A percentile compares a stretch with the other conserved stretches of the same genome.
phyloP scores from a whole-genome alignment of 2,797 vertebrate genomes.

The Manis pentadactyla region DNA sequence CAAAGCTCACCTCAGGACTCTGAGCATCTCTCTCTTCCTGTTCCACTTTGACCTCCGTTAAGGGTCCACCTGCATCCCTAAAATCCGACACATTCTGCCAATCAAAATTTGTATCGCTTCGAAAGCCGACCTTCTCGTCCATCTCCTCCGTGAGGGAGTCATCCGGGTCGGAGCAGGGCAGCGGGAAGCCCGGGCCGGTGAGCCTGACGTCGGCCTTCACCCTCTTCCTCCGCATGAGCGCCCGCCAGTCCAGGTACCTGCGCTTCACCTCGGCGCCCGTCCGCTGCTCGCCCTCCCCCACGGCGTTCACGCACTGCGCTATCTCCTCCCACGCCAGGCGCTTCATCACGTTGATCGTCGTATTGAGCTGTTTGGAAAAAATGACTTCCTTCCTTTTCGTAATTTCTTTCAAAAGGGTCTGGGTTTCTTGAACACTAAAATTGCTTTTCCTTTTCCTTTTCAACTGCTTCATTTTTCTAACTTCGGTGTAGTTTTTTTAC shows the following conservation, averaged over 20 bases:
- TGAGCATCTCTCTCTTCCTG: slow-evolving; percentile 90
- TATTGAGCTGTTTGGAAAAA: slow-evolving; percentile 96
- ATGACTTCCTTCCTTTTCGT: slow-evolving; percentile 94
- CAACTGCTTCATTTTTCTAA: slow-evolving; percentile 93
- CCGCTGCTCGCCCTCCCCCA: slow-evolving; percentile 94
- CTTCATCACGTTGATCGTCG: slow-evolving; percentile 97
- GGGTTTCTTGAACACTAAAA: slow-evolving; percentile 96
- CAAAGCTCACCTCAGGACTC: slow-evolving; percentile 91
- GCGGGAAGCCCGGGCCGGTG: slow-evolving; percentile 92
- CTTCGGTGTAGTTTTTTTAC: slow-evolving; percentile 78
- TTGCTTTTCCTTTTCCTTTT: slow-evolving; percentile 98
- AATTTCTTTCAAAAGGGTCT: slow-evolving; percentile 95
- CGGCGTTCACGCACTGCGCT: slow-evolving; percentile 94
- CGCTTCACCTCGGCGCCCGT: slow-evolving; percentile 95
- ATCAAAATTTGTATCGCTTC: slow-evolving; percentile 92
- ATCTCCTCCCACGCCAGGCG: slow-evolving; percentile 97
- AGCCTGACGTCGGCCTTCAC: slow-evolving; percentile 93
- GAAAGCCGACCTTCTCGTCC: slow-evolving; percentile 93
- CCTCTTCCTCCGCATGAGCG: slow-evolving; percentile 95
- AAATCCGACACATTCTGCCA: slow-evolving; percentile 94
- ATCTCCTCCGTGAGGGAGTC: slow-evolving; percentile 92
- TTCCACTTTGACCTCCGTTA: slow-evolving; percentile 93
- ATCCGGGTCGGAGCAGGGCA: slow-evolving; percentile 93
- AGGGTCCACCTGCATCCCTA: slow-evolving; percentile 89
- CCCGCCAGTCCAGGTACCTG: slow-evolving; percentile 94